Conservation (phyloP, 2,797 vertebrate genomes). For the Jordanella pulchra region DNA sequence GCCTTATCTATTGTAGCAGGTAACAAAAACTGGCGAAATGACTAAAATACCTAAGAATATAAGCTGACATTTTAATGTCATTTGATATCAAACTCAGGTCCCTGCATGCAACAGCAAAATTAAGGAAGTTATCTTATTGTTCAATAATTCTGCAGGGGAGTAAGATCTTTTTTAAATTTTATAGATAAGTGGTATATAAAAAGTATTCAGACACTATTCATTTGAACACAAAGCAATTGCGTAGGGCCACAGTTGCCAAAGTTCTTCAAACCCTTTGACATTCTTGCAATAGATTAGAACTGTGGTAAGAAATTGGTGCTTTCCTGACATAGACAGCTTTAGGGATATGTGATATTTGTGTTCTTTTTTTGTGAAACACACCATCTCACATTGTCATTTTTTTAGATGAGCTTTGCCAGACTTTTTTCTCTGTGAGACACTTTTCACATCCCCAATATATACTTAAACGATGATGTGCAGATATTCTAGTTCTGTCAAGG, state of each 20-base stretch:
- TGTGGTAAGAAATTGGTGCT: conserved; percentile 19
- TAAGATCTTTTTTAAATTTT: no score
- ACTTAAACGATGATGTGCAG: conserved; percentile 34
- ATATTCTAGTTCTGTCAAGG: conserved; percentile 24
- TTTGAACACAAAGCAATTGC: conserved; percentile 27
- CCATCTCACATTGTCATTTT: conserved; percentile 23
- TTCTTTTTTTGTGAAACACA: conserved; percentile 17
- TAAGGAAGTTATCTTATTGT: background rate
- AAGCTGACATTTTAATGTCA: no score
- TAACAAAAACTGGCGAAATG: background rate
- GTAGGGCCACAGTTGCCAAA: conserved; percentile 25
- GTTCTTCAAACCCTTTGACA: conserved; percentile 23
- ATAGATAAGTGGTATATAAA: no score
- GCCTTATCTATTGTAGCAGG: no score
- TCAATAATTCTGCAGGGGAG: background rate
- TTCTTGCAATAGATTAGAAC: conserved; percentile 48
- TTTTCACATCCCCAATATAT: conserved; percentile 17
- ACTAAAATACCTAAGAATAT: no score
- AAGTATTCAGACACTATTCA: conserved; percentile 48
- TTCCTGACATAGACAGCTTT: conserved; percentile 33
- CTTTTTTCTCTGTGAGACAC: background rate
- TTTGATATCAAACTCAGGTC: background rate
- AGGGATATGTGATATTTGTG: conserved; percentile 39
- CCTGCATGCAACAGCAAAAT: background rate
- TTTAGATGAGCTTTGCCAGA: conserved; percentile 33